Evolutionary conservation across 2,113 vertebrate genomes (phyloP), one percentile per base, ranked within the genome.

Genomic region (Camelus dromedarius): DNA sequence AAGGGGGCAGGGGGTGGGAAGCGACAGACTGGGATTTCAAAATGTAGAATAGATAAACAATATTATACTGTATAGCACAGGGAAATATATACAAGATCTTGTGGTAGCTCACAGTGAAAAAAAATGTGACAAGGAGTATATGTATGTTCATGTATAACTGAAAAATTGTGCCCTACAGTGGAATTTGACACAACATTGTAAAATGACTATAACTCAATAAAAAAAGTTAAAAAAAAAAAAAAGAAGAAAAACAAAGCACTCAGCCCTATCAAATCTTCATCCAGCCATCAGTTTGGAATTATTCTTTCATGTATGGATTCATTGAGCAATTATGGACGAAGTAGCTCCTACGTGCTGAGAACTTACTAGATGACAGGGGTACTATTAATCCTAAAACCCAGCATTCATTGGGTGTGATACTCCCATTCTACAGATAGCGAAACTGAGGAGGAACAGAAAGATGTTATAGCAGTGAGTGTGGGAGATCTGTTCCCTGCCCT

Each of bases 391-490:
- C n/a, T 28, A 48, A 79, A 58, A 82, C 6, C 20, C 50, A 58
- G 12, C 4, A 4, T 85, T 60, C 66, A 79, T 18, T 86, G 32
- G 42, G 22, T 69, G 14, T 42, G 26, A 10, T 9, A 50, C 32
- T 86, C 50, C 64, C 50, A 80, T 26, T 46, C 12, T 54, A 64
- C 32, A 81, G 80, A 32, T 2, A 69, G 42, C 28, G 30, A 93
- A 89, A 89, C 66, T 67, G 79, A 95, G 80, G 79, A 95, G 80
- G 50, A 73, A 38, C 19, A 69, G 46, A 96, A 28, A 64, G n/a
- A 30, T 22, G 4, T 48, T 19, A 67, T 1, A 64, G 30, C 35
- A 35, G 24, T 38, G 42, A 76, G 32, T 1, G 15, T 10, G 35
- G 30, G 60, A 20, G 42, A 30, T 81, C 50, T 62, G 20, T 22